Evolutionary conservation across 2,113 vertebrate species (phyloP).

Genomic region (Plecturocebus donacophilus): DNA sequence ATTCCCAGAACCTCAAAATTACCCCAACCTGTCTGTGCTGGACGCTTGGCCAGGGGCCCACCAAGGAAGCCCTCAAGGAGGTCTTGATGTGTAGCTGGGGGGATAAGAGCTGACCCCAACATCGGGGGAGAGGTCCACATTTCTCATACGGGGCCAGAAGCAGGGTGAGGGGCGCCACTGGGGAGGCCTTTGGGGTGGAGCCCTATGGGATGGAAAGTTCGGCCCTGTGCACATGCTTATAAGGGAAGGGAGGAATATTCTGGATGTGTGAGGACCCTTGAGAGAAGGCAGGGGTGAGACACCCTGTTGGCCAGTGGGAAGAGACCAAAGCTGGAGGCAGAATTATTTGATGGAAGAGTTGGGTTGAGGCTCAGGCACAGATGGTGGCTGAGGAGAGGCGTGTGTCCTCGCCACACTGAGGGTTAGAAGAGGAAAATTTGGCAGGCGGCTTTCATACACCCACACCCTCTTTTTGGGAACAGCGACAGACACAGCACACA

Average conservation of each 20-base stretch:
- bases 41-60: background rate
- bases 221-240: background rate
- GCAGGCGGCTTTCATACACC: accelerated
- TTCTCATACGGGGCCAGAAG: background rate
- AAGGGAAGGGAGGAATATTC: background rate
- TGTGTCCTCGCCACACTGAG: accelerated
- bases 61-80: background rate
- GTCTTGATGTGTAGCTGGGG: background rate
- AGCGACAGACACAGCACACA: background rate
- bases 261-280: background rate
- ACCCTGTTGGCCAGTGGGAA: background rate
- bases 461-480: background rate
- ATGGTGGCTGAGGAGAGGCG: accelerated
- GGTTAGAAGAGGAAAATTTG: too few relatives aligned
- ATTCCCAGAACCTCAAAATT: background rate
- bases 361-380: accelerated
- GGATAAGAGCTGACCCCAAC: background rate
- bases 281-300: background rate
- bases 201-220: background rate
- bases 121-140: background rate
- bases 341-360: background rate
- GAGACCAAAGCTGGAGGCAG: background rate
- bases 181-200: background rate
- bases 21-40: background rate
- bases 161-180: background rate